Evolutionary conservation across 1,140 invertebrate genomes (phyloP).

Genomic region (Leptoteleia sp.): DNA sequence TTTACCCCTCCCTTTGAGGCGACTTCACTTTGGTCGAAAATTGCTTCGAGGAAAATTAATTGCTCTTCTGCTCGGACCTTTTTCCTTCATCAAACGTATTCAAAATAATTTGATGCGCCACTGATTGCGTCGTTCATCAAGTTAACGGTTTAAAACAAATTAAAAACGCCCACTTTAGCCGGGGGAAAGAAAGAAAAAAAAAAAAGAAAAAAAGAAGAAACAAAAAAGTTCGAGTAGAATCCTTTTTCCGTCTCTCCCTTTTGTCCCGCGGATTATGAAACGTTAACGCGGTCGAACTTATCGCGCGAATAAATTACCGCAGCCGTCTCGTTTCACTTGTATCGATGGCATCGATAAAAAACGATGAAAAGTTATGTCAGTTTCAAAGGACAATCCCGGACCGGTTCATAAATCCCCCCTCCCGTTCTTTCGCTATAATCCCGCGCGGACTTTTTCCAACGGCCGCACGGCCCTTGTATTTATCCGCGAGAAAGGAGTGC

Average conservation of each 20-base stretch:
- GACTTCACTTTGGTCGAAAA: constrained; percentile 33
- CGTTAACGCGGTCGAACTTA: constrained; percentile 6
- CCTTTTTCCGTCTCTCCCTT: background rate
- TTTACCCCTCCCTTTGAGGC: constrained; percentile 16
- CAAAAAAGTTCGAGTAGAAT: background rate
- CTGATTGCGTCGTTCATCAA: constrained; percentile 31
- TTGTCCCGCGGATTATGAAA: constrained; percentile 1
- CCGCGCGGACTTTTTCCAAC: constrained; percentile 6
- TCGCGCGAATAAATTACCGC: background rate
- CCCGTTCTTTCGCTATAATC: background rate
- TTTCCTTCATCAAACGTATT: constrained; percentile 39
- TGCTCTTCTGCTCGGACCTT: constrained; percentile 17
- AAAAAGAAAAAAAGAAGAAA: too few relatives aligned
- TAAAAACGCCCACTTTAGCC: background rate
- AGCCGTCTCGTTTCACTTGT: too few relatives aligned
- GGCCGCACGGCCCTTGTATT: constrained; percentile 38
- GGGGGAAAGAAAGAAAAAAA: too few relatives aligned
- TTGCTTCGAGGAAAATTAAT: constrained; percentile 46
- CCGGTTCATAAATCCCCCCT: constrained; percentile 22
- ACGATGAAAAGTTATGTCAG: constrained; percentile 25
- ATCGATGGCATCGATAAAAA: too few relatives aligned
- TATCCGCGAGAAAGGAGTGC: constrained; percentile 39
- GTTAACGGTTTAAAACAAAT: constrained; percentile 34
- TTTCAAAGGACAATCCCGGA: constrained; percentile 37
- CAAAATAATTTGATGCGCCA: constrained; percentile 38